These are phyloP conservation scores for Protodeltote pygarga DNA, from an alignment of 2,888 invertebrate species.

Conservation along the genomic window DNA sequence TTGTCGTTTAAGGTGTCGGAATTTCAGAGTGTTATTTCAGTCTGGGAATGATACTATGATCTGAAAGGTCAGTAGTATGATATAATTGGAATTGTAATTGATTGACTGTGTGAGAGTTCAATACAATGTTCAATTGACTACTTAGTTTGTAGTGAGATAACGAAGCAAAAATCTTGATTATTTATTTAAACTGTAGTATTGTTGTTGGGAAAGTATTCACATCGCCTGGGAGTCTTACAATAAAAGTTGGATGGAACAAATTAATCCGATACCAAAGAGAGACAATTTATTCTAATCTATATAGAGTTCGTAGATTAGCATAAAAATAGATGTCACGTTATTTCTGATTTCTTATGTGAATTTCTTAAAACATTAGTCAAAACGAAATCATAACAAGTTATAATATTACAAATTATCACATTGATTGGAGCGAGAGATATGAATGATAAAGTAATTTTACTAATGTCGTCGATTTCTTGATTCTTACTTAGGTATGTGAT, in stretches of 20 bases:
- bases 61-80: neutral
- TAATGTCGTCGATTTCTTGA: constrained; percentile 5
- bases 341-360: constrained; percentile 7
- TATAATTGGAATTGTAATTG: too few species aligned
- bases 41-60: constrained; percentile 7
- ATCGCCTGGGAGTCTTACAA: too few species aligned
- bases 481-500: constrained; percentile 19
- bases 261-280: too few species aligned
- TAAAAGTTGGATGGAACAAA: too few species aligned
- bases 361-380: constrained; percentile 7
- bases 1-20: constrained; percentile 7
- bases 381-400: constrained; percentile 14
- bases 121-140: too few species aligned
- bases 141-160: too few species aligned
- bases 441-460: constrained; percentile 18
- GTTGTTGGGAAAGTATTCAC: too few species aligned
- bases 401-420: constrained; percentile 18
- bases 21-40: constrained; percentile 4
- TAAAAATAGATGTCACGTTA: neutral
- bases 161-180: too few species aligned
- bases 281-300: constrained; percentile 1
- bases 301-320: constrained; percentile 1
- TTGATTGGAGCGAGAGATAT: constrained; percentile 15
- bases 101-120: too few species aligned
- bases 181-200: too few species aligned